Conservation (phyloP, 1,140 invertebrate species). For the Hylaeus anthracinus region DNA sequence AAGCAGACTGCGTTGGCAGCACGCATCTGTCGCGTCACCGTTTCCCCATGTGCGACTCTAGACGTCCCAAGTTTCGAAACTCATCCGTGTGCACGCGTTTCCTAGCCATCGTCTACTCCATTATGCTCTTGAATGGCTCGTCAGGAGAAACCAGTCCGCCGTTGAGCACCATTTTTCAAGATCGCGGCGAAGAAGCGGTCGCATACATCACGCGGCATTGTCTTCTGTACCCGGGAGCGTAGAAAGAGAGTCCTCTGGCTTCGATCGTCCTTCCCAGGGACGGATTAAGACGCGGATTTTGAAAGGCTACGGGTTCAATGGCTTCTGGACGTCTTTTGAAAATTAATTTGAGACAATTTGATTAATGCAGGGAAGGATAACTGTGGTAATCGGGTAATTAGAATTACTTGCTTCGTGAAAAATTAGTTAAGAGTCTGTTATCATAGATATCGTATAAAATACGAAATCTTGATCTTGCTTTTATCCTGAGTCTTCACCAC, state of each 20-base stretch:
- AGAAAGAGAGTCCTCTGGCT: not conserved
- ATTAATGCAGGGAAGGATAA: too few species aligned
- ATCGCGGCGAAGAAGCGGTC: conserved; percentile 40
- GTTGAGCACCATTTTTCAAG: conserved; percentile 46
- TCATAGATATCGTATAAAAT: too few species aligned
- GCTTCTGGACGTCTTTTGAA: too few species aligned
- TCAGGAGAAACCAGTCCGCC: conserved; percentile 35
- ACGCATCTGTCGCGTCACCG: too few species aligned
- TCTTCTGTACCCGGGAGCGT: conserved; percentile 5
- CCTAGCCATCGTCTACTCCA: conserved; percentile 29
- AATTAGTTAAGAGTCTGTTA: too few species aligned
- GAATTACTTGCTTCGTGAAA: too few species aligned
- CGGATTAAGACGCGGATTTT: too few species aligned
- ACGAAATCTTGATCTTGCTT: too few species aligned
- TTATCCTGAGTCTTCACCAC: too few species aligned
- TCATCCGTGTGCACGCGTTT: conserved; percentile 21
- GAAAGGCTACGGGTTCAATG: too few species aligned
- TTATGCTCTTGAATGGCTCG: conserved; percentile 48
- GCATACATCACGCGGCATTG: conserved; percentile 49
- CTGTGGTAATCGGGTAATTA: too few species aligned
- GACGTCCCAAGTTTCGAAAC: conserved; percentile 21
- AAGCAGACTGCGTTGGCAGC: not conserved
- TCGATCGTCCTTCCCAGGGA: conserved; percentile 3
- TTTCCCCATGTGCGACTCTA: not conserved
- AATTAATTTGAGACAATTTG: too few species aligned